Conservation (phyloP, 2,797 vertebrate species). For the Cynodonichthys magdalenae region DNA sequence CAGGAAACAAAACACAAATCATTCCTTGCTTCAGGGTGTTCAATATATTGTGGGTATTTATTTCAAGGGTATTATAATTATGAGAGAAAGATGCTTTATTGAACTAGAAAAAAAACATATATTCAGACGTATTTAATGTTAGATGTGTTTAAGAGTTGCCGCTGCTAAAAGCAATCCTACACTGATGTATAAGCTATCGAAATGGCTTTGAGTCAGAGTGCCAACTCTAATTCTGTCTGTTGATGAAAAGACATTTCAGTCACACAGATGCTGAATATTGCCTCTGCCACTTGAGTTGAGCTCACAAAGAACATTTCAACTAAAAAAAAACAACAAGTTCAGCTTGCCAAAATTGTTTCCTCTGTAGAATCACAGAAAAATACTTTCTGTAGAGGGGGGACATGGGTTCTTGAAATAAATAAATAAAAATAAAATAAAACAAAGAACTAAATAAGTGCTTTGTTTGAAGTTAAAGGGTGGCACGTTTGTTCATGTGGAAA, state of each 20-base stretch:
- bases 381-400: background rate
- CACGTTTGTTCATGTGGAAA: no score
- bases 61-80: background rate
- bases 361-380: background rate
- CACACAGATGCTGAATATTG: slow-evolving; percentile 40
- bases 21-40: slow-evolving; percentile 12
- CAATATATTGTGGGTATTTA: slow-evolving; percentile 1
- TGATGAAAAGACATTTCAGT: slow-evolving; percentile 49
- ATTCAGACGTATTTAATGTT: slow-evolving; percentile 26
- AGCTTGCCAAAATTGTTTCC: background rate
- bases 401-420: no score
- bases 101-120: background rate
- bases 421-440: no score
- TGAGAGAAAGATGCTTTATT: slow-evolving; percentile 6
- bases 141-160: slow-evolving; percentile 25
- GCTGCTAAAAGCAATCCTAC: slow-evolving; percentile 17
- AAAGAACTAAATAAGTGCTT: no score
- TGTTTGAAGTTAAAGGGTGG: background rate
- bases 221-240: slow-evolving; percentile 33
- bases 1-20: background rate
- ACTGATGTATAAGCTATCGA: slow-evolving; percentile 14
- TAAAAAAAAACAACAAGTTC: slow-evolving; percentile 14
- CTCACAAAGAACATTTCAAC: slow-evolving; percentile 15
- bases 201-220: slow-evolving; percentile 18
- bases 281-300: slow-evolving; percentile 29